These are phyloP conservation scores for Solenodon paradoxus DNA, from an alignment of 2,113 vertebrate genomes.

Conservation along the genomic window DNA sequence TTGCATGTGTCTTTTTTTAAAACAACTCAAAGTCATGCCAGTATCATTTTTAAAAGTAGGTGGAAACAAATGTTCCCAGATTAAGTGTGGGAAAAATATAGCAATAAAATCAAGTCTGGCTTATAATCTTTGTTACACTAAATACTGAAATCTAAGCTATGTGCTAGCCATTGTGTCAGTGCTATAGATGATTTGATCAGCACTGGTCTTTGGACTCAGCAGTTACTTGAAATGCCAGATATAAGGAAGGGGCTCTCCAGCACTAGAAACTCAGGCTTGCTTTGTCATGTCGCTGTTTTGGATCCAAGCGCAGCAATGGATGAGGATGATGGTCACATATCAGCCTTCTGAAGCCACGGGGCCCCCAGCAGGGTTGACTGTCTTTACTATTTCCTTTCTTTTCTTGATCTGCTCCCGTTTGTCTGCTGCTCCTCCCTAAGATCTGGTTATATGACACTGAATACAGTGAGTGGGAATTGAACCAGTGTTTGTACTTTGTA, in stretches of 20 bases:
- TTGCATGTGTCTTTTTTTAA: slow-evolving; percentile 44
- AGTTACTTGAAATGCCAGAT: slow-evolving; percentile 4
- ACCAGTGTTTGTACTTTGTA: neutral
- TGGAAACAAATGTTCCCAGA: neutral
- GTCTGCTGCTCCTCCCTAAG: neutral
- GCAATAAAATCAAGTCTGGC: slow-evolving; percentile 52
- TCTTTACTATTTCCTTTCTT: neutral
- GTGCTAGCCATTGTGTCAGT: neutral
- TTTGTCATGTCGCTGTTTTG: neutral
- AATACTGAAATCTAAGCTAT: slow-evolving; percentile 11
- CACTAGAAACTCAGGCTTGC: neutral
- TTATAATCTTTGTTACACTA: slow-evolving; percentile 34
- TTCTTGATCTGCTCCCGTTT: neutral
- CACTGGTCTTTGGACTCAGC: neutral
- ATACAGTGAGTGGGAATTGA: neutral
- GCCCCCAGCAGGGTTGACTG: neutral
- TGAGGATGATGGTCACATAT: neutral
- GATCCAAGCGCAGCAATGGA: neutral
- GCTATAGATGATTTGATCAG: neutral
- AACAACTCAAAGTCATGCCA: slow-evolving; percentile 1
- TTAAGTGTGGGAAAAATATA: slow-evolving; percentile 7
- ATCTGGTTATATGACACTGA: neutral
- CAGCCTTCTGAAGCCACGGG: neutral
- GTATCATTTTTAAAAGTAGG: neutral
- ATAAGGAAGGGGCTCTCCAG: neutral